A percentile compares a stretch with the other conserved stretches of the same genome.
Evolutionary conservation across 2,888 invertebrate genomes (phyloP).

Genomic region (Latrodectus hesperus): DNA sequence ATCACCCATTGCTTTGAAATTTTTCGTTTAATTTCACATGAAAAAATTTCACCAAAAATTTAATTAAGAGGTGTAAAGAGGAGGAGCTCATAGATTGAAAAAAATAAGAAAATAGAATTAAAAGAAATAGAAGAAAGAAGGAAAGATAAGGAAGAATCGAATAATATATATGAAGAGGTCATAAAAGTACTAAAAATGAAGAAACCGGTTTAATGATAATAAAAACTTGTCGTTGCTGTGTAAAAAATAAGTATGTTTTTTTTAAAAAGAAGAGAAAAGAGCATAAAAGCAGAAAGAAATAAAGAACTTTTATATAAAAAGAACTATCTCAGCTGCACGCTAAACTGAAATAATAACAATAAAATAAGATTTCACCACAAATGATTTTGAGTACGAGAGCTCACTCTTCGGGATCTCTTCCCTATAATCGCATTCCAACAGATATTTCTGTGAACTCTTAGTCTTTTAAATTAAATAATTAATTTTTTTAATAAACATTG

Average conservation of each 20-base stretch:
- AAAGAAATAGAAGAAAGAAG: constrained; percentile 40
- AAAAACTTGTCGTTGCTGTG: constrained; percentile 60
- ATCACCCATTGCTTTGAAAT: too few species aligned
- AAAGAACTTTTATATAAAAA: constrained; percentile 58
- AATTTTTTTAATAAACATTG: background rate
- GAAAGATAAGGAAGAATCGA: constrained; percentile 25
- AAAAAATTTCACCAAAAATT: too few species aligned
- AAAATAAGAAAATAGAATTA: constrained; percentile 11
- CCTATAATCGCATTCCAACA: constrained; percentile 8
- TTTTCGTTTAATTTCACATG: too few species aligned
- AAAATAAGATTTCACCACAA: constrained; percentile 41
- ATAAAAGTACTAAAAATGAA: constrained; percentile 65
- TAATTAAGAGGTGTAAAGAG: background rate
- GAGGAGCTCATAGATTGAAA: background rate
- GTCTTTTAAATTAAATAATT: background rate
- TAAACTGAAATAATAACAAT: constrained; percentile 53
- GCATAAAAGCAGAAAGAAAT: constrained; percentile 29
- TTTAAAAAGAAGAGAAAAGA: constrained; percentile 38
- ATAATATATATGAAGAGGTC: constrained; percentile 64
- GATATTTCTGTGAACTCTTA: constrained; percentile 22
- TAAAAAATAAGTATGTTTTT: constrained; percentile 51
- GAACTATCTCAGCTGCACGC: constrained; percentile 56
- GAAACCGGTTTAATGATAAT: constrained; percentile 66
- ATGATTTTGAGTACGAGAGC: constrained; percentile 51
- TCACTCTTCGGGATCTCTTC: constrained; percentile 45